Base-by-base conservation (phyloP, 2,888 invertebrate species). In the Geotrupes spiniger region DNA sequence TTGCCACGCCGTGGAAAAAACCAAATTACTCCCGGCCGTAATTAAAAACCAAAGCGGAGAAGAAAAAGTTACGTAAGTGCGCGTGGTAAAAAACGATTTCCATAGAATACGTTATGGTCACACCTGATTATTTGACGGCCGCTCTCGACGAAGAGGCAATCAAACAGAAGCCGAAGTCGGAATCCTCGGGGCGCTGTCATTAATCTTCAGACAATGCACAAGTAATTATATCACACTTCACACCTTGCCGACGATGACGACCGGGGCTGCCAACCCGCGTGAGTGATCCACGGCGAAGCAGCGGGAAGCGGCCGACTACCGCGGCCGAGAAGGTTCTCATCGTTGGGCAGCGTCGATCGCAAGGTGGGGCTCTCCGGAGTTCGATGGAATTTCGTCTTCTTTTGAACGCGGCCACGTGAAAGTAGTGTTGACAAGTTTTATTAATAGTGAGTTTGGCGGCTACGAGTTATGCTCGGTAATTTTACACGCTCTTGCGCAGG, bases 131-230 rank as follows among this genome's bases (percentile, higher is more conserved):
- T 67, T 63, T 63, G 64, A 65, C 64, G 61, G 65, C 63, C 63
- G 53, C 54, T 55, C 55, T 46, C 21, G 60, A 55, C 59, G 57
- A 61, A 61, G 62, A 58, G 59, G 70, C 63, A 70, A 69, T 70
- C 70, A 70, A 69, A 70, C 70, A 62, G 70, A 69, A 70, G 70
- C 70, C 70, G 69, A 21, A 21, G 21, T 65, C 66, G 61, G 64
- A 63, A 66, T 66, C 67, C 63, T 61, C 63, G 56, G 21, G 66
- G 67, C 64, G 63, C 60, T 59, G 63, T 64, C 69, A 70, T 71
- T 67, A 69, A 70, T 70, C 71, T 69, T 69, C 69, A 65, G 65
- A 71, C 70, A 71, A 71, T 71, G 21, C 21, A 64, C 68, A 64
- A 63, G 64, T 70, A 70, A 71, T 71, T 70, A 70, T 68, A 66